Base-by-base conservation (phyloP, 2,888 invertebrate species). In the Microctonus aethiopoides region DNA sequence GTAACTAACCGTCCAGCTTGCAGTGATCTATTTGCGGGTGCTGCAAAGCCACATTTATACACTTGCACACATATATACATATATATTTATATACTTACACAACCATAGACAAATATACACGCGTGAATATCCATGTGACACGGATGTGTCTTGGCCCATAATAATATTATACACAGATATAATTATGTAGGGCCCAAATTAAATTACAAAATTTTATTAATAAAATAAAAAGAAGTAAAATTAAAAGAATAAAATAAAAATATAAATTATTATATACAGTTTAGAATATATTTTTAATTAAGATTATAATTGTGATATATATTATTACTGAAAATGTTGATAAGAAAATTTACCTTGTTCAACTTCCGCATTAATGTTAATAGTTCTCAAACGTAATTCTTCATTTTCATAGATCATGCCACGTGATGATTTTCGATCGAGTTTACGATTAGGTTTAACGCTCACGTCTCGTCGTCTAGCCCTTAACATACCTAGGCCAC, bases 331-430 rank as follows among this genome's bases (percentile, higher is more conserved):
- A 24, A 32, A 52, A 54, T 5, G n/a, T 41, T 13, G 60, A 57
- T 60, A 39, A 41, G 52, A 52, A 1, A 34, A 63, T 74, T 86
- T 89, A 95, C 95, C 95, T 91, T 94, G 90, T 87, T 96, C 96
- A 62, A 96, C 95, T 89, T 96, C 96, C 69, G 95, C 96, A 86
- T 95, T 96, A 83, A 96, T 96, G 83, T 95, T 95, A 85, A 96
- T 95, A 39, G 96, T 96, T 80, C 95, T 91, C 84, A 96, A 88
- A 77, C 96, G 89, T 65, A 96, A 89, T 87, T 96, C 96, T 84
- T 96, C 96, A 90, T 96, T 96, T 88, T 96, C 96, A 89, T 94
- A 96, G 79, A 96, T 92, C 95, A 96, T 96, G 76, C 96, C 96
- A 85, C 96, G 92, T 75, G 95, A 95, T 67, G 95, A 95, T 88